These are phyloP conservation scores for Acrocyrtus sp. DNA, from an alignment of 2,888 invertebrate genomes.

Conservation along the genomic window DNA sequence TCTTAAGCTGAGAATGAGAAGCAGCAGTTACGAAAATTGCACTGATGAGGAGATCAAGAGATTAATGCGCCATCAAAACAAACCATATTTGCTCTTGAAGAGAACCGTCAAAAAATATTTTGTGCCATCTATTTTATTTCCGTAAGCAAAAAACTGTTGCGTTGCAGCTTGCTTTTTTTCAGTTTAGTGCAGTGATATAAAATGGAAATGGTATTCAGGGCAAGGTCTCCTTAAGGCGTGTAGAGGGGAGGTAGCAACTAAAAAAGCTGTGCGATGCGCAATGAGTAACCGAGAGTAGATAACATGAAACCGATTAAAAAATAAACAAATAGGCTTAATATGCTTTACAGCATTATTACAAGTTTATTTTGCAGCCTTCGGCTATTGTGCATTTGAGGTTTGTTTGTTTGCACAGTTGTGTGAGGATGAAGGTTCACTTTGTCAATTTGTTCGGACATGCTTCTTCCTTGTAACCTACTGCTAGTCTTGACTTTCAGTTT, in stretches of 20 bases:
- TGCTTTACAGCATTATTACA: neutral
- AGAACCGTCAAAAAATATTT: neutral
- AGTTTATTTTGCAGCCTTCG: neutral
- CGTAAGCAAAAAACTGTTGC: too few relatives aligned
- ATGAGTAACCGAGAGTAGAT: constrained; percentile 1
- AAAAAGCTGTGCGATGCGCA: constrained; percentile 16
- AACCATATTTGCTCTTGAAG: neutral
- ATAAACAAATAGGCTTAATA: neutral
- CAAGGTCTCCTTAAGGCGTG: constrained; percentile 10
- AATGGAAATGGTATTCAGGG: constrained; percentile 22
- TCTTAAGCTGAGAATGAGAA: too few relatives aligned
- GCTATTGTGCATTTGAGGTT: neutral
- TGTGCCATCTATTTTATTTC: neutral
- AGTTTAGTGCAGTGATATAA: too few relatives aligned
- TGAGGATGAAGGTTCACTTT: neutral
- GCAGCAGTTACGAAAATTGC: too few relatives aligned
- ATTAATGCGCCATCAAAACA: constrained; percentile 11
- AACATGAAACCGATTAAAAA: neutral
- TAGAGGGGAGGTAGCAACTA: neutral
- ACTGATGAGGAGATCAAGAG: constrained; percentile 14
- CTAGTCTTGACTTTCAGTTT: constrained; percentile 26
- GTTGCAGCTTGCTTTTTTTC: too few relatives aligned
- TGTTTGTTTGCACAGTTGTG: constrained; percentile 18
- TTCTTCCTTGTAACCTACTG: neutral
- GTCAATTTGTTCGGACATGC: neutral